These are phyloP conservation scores for Fringilla coelebs DNA, from an alignment of 2,797 vertebrate genomes.

Conservation along the genomic window DNA sequence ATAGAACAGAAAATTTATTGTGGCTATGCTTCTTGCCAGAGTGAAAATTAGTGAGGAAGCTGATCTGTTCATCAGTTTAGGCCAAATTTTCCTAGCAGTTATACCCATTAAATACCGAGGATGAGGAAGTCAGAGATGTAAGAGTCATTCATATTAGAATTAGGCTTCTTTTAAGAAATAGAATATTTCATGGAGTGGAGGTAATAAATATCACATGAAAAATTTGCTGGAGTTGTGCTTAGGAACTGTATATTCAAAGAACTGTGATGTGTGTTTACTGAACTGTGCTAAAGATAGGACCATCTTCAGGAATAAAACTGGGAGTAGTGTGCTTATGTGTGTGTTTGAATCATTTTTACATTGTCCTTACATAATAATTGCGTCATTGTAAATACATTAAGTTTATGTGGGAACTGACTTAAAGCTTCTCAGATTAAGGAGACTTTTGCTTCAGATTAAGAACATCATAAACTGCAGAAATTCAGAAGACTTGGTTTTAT, in stretches of 20 bases:
- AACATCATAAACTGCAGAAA: neutral
- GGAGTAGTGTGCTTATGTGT: neutral
- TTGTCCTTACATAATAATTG: neutral
- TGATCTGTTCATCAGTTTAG: neutral
- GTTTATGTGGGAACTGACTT: neutral
- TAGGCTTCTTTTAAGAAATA: neutral
- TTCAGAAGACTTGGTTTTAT: neutral
- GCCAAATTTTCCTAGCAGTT: neutral
- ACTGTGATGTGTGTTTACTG: neutral
- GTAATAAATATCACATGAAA: neutral
- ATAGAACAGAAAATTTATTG: neutral
- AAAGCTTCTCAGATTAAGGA: neutral
- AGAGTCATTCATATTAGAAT: neutral
- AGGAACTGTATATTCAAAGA: neutral
- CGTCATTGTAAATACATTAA: neutral
- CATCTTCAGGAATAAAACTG: neutral
- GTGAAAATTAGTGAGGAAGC: conserved; percentile 9
- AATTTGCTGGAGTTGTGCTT: neutral
- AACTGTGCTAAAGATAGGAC: neutral
- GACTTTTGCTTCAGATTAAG: neutral
- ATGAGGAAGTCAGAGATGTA: neutral
- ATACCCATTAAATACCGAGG: neutral
- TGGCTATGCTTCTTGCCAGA: conserved; percentile 19
- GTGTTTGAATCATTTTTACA: neutral
- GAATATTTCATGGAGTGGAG: neutral